These are phyloP conservation scores for Drosophila antonietae DNA, from an alignment of 2,888 invertebrate species.

Conservation along the genomic window DNA sequence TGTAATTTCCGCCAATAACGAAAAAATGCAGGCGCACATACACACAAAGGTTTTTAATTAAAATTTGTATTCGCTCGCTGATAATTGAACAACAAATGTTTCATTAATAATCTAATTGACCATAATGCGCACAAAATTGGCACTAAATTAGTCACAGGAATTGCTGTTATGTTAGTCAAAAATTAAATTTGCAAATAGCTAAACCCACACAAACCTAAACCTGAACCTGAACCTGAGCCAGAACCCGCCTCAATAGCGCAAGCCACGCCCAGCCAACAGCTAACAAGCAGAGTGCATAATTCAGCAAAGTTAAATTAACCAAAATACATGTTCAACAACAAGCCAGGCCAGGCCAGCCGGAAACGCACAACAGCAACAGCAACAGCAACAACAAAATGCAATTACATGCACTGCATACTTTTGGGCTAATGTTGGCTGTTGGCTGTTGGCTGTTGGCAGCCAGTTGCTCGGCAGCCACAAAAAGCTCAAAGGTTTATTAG, in stretches of 20 bases:
- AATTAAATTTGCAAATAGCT: conserved; percentile 65
- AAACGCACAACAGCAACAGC: conserved; percentile 44
- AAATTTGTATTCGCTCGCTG: conserved; percentile 50
- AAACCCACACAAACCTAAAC: conserved; percentile 19
- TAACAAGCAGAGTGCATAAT: conserved; percentile 68
- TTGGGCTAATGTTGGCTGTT: conserved; percentile 35
- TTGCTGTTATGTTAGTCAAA: conserved; percentile 52
- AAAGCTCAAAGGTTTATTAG: conserved; percentile 80
- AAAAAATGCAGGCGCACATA: not conserved
- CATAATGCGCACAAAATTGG: conserved; percentile 75
- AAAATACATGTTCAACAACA: conserved; percentile 74
- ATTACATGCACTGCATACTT: conserved; percentile 74
- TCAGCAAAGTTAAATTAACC: conserved; percentile 81
- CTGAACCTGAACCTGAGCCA: conserved; percentile 2
- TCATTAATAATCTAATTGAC: conserved; percentile 77
- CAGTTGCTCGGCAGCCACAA: conserved; percentile 65
- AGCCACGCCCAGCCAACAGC: conserved; percentile 10
- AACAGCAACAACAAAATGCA: conserved; percentile 64
- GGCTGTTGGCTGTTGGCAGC: conserved; percentile 36
- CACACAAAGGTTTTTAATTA: conserved; percentile 64
- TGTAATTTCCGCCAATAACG: conserved; percentile 56
- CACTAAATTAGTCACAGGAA: conserved; percentile 75
- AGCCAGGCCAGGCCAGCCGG: conserved; percentile 55
- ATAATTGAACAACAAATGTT: conserved; percentile 75
- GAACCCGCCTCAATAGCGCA: not conserved